phyloP scores from a whole-genome alignment of 1,140 invertebrate species.

The Penaeus vannamei region DNA sequence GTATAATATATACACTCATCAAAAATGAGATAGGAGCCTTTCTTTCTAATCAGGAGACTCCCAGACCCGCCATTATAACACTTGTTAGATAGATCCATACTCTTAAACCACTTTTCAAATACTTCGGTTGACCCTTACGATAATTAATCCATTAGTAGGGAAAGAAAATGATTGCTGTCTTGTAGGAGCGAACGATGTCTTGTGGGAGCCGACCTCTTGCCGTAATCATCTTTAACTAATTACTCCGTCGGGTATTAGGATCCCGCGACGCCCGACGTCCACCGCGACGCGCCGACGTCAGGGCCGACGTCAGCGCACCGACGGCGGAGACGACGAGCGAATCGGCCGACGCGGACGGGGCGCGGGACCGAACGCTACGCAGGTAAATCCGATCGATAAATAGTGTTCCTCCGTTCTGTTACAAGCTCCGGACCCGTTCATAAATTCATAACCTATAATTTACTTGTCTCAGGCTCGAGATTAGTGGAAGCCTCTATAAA shows the following conservation, averaged over 20 bases:
- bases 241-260: too few species aligned
- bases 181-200: slow-evolving; percentile 35
- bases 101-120: slow-evolving; percentile 43
- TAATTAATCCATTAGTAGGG: slow-evolving; percentile 54
- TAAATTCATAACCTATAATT: slow-evolving; percentile 60
- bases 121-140: slow-evolving; percentile 40
- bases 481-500: too few species aligned
- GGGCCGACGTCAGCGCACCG: too few species aligned
- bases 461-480: slow-evolving; percentile 49
- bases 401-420: slow-evolving; percentile 3
- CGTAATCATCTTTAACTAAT: too few species aligned
- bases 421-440: slow-evolving; percentile 39
- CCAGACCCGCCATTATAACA: slow-evolving; percentile 32
- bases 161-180: slow-evolving; percentile 42
- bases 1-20: not conserved
- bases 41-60: not conserved
- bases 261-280: too few species aligned
- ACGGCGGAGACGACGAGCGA: too few species aligned
- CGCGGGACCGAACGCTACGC: too few species aligned
- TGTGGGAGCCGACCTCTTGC: not conserved
- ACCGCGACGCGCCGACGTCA: too few species aligned
- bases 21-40: not conserved
- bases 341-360: too few species aligned
- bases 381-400: slow-evolving; percentile 25
- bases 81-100: slow-evolving; percentile 9